These are phyloP conservation scores for Charanyca ferruginea DNA, from an alignment of 2,888 invertebrate genomes.

Conservation along the genomic window DNA sequence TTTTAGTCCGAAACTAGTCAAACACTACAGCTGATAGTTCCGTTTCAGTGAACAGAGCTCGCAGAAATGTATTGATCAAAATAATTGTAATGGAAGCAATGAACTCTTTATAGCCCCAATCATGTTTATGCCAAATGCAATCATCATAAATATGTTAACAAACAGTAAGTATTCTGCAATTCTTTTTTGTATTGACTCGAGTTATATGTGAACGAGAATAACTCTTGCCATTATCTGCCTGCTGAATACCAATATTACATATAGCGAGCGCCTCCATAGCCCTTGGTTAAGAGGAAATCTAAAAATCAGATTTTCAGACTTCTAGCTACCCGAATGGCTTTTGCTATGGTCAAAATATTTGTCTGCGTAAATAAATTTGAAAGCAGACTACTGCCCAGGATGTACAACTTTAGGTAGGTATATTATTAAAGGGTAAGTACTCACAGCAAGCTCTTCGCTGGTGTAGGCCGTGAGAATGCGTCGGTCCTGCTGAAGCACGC, in stretches of 20 bases:
- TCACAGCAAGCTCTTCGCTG: constrained; percentile 95
- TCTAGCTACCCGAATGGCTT: no score
- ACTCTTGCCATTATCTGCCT: no score
- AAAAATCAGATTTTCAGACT: no score
- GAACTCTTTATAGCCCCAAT: constrained; percentile 38
- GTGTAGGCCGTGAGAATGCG: constrained; percentile 94
- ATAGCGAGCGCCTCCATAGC: no score
- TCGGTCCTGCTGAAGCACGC: constrained; percentile 94
- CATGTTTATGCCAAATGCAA: constrained; percentile 44
- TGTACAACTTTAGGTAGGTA: neutral
- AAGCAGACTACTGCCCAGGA: no score
- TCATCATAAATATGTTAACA: constrained; percentile 36
- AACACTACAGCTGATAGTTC: constrained; percentile 17
- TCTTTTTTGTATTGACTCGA: constrained; percentile 6
- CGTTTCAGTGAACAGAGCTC: constrained; percentile 27
- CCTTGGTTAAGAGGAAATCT: no score
- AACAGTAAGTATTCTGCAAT: constrained; percentile 21
- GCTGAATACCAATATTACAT: no score
- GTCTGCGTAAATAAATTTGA: no score
- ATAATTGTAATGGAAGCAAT: constrained; percentile 35
- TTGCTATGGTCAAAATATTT: no score
- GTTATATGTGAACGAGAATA: constrained; percentile 9
- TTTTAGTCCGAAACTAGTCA: no score
- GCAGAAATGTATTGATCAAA: constrained; percentile 18
- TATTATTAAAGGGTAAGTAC: constrained; percentile 74